These are phyloP conservation scores for Hofmannophila pseudospretella DNA, from an alignment of 2,888 invertebrate species.

Conservation along the genomic window DNA sequence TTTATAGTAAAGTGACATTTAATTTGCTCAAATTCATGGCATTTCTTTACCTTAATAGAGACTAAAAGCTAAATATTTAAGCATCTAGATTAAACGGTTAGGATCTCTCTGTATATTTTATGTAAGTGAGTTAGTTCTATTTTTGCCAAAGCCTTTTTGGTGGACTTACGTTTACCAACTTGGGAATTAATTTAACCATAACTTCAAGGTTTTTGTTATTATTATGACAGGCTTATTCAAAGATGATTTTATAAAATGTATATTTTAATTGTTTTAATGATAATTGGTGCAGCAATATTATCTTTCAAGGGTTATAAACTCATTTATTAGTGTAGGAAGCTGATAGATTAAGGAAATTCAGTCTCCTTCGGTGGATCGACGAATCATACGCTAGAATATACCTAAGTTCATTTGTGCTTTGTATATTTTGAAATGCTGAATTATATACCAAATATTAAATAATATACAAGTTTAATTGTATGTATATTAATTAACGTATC, in stretches of 20 bases:
- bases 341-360: slow-evolving; percentile 22
- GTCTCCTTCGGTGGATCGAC: slow-evolving; percentile 57
- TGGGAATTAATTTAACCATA: slow-evolving; percentile 24
- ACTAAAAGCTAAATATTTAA: slow-evolving; percentile 34
- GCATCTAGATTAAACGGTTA: slow-evolving; percentile 34
- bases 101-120: slow-evolving; percentile 40
- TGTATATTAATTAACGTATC: too few relatives aligned
- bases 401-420: slow-evolving; percentile 73
- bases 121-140: slow-evolving; percentile 15
- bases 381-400: slow-evolving; percentile 77
- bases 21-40: slow-evolving; percentile 74
- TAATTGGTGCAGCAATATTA: slow-evolving; percentile 48
- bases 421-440: slow-evolving; percentile 59
- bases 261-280: slow-evolving; percentile 33
- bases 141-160: slow-evolving; percentile 41
- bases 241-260: slow-evolving; percentile 6
- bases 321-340: slow-evolving; percentile 31
- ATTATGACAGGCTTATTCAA: slow-evolving; percentile 20
- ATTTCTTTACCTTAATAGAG: slow-evolving; percentile 63
- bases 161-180: slow-evolving; percentile 48
- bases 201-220: slow-evolving; percentile 11
- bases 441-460: slow-evolving; percentile 55
- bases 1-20: slow-evolving; percentile 32
- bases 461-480: too few relatives aligned
- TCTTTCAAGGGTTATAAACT: slow-evolving; percentile 56